Evolutionary conservation across 2,888 invertebrate genomes (phyloP), one percentile per base, ranked within the genome.

Genomic region (Acanthopleura granulata): DNA sequence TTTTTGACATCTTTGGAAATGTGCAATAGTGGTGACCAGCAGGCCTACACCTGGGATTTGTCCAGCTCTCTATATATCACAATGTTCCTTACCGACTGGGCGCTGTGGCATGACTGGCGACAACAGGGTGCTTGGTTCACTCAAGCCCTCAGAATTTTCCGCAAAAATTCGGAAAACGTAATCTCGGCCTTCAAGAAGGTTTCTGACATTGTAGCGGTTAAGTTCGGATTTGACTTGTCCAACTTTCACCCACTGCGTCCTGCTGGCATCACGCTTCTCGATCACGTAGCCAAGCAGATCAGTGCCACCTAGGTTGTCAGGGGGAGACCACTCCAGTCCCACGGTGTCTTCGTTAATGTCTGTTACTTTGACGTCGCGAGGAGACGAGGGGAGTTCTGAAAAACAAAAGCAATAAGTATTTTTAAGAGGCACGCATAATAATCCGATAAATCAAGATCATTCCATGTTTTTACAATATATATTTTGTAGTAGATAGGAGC

Each of bases 111-210:
- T 82, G 15, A 89, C 84, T 14, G 86, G 79, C 74, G 87, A 84
- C 22, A 83, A 81, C 12, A 85, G 76, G 80, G 93, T 93, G 73
- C 95, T 94, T 73, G 97, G 82, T 83, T 96, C 96, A 72, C 98
- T 96, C 0, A 95, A 95, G 4, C 98, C 99, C 9, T 97, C 97
- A 82, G 95, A 94, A 91, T 96, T 96, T 49, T 96, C 93, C 14
- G 96, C 96, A 76, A 94, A 93, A 0, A 97, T 96, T 18, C 96
- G 93, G 93, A 97, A 97, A 88, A 95, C 94, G 88, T 97, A 97
- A 0, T 94, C 94, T 91, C 98, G 96, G 75, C 97, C 97, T 90
- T 97, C 97, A 30, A 95, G 94, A 22, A 99, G 92, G 73, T 84
- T 84, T 18, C 82, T 81, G 14, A 85, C 84, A 11, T 81, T 83